Percentiles rank a stretch among this genome's conserved stretches.
phyloP scores from a whole-genome alignment of 2,888 invertebrate species.

The Notocelia uddmanniana region DNA sequence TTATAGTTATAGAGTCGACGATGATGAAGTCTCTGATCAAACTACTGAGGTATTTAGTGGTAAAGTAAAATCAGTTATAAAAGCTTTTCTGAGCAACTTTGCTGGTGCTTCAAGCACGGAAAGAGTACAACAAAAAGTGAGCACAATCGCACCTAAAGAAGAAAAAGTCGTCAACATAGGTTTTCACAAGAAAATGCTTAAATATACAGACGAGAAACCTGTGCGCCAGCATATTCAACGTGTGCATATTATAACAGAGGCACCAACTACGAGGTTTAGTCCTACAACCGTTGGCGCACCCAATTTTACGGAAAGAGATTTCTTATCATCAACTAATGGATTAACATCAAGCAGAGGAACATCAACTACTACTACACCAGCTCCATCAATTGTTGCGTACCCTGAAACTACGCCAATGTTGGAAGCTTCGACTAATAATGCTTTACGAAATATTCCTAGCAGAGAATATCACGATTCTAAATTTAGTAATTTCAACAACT shows the following conservation, averaged over 20 bases:
- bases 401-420: constrained; percentile 59
- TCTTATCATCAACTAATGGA: constrained; percentile 47
- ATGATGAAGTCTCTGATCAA: constrained; percentile 70
- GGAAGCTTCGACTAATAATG: constrained; percentile 59
- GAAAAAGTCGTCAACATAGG: constrained; percentile 74
- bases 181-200: constrained; percentile 68
- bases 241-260: constrained; percentile 74
- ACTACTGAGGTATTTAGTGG: constrained; percentile 77
- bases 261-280: constrained; percentile 56
- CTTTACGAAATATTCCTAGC: constrained; percentile 54
- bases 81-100: constrained; percentile 73
- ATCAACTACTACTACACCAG: constrained; percentile 58
- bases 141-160: constrained; percentile 56
- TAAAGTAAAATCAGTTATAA: constrained; percentile 74
- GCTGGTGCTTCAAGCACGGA: constrained; percentile 57
- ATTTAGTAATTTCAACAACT: constrained; percentile 60
- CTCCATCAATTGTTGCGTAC: constrained; percentile 54
- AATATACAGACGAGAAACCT: constrained; percentile 67
- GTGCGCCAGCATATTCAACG: constrained; percentile 64
- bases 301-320: constrained; percentile 51
- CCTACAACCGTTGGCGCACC: constrained; percentile 55
- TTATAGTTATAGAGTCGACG: constrained; percentile 73
- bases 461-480: constrained; percentile 65
- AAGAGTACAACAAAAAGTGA: constrained; percentile 49
- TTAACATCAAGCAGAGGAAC: constrained; percentile 57